phyloP scores from a whole-genome alignment of 2,113 vertebrate species.

The Anhinga anhinga region DNA sequence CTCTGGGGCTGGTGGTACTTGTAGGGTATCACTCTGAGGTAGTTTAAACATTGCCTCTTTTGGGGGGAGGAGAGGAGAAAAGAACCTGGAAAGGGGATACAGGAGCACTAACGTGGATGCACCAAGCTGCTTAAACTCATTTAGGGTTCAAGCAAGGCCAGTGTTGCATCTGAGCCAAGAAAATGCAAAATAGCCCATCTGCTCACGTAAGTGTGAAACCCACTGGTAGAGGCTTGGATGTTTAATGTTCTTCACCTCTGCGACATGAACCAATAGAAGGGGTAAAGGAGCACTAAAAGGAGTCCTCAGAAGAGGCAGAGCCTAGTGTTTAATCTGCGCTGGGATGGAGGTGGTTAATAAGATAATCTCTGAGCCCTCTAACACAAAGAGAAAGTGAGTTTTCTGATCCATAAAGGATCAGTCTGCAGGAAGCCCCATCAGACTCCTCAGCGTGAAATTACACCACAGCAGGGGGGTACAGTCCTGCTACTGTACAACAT shows the following conservation, averaged over 20 bases:
- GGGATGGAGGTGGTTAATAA: constrained; percentile 72
- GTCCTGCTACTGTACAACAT: constrained; percentile 73
- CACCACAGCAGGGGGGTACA: constrained; percentile 76
- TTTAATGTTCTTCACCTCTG: not conserved
- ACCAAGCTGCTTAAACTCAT: not conserved
- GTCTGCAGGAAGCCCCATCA: constrained; percentile 80
- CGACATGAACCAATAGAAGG: rapidly evolving
- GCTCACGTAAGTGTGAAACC: not conserved
- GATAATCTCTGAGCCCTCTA: constrained; percentile 68
- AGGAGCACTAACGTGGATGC: not conserved
- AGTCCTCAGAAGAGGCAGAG: not conserved
- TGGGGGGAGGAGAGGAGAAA: not conserved
- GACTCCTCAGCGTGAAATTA: constrained; percentile 84
- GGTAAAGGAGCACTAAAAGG: not conserved
- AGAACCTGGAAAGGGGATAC: not conserved
- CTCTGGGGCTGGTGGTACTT: not conserved
- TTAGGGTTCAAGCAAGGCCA: not conserved
- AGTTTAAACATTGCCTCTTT: not conserved
- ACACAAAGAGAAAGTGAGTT: constrained; percentile 79
- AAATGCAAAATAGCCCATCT: not conserved
- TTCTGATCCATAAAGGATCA: constrained; percentile 87
- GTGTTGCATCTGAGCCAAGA: not conserved
- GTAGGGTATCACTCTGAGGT: rapidly evolving
- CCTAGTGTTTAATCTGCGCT: not conserved
- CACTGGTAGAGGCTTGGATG: not conserved